Evolutionary conservation across 2,113 vertebrate genomes (phyloP).

Genomic region (Perca schrenkii): DNA sequence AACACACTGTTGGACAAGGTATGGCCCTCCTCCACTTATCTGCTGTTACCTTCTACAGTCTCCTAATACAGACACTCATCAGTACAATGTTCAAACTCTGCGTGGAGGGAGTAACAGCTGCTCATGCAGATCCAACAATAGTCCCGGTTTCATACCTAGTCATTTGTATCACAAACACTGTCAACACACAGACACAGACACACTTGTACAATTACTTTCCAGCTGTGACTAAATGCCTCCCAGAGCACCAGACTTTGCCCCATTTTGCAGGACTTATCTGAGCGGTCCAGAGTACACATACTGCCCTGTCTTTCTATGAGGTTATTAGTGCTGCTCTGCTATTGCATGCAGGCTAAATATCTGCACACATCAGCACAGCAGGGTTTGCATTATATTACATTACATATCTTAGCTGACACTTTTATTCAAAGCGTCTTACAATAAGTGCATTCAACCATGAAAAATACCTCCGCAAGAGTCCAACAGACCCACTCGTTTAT

Average conservation of each 20-base stretch:
- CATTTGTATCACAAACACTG: not conserved
- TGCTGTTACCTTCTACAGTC: not conserved
- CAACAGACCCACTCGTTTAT: not conserved
- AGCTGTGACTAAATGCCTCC: conserved; percentile 5
- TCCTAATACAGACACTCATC: not conserved
- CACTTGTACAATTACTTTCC: not conserved
- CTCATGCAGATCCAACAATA: not conserved
- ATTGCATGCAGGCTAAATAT: conserved; percentile 27
- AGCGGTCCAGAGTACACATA: conserved; percentile 64
- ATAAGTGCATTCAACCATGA: too few relatives aligned
- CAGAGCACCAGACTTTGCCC: conserved; percentile 19
- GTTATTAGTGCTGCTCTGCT: conserved; percentile 38
- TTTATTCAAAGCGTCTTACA: too few relatives aligned
- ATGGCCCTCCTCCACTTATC: conserved; percentile 26
- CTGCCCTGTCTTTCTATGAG: not conserved
- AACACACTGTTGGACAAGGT: conserved; percentile 93
- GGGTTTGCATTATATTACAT: not conserved
- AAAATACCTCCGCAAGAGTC: not conserved
- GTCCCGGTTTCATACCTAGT: not conserved
- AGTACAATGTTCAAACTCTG: not conserved
- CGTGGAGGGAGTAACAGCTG: not conserved
- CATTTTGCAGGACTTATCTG: conserved; percentile 52
- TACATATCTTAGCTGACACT: too few relatives aligned
- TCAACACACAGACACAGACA: not conserved
- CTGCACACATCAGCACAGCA: conserved; percentile 16